Conservation (phyloP, 2,797 vertebrate genomes). For the Zalophus californianus region DNA sequence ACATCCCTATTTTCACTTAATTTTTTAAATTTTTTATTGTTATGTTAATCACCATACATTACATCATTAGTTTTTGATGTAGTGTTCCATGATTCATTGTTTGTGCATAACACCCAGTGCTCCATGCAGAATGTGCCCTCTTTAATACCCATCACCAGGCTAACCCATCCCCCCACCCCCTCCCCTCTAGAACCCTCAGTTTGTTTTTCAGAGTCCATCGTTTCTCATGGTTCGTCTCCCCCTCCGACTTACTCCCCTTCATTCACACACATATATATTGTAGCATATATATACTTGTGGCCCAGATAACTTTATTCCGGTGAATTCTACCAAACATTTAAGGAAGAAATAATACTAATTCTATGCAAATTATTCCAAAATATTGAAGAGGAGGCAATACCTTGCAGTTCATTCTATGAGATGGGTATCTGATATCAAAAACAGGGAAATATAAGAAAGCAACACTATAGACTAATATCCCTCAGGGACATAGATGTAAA, state of each 20-base stretch:
- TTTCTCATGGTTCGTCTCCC: too few species aligned
- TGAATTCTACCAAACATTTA: slow-evolving; percentile 20
- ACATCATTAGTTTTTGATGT: too few species aligned
- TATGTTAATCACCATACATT: too few species aligned
- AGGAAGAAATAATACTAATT: not conserved
- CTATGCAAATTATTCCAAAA: not conserved
- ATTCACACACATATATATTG: not conserved
- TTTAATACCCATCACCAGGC: too few species aligned
- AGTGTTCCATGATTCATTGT: too few species aligned
- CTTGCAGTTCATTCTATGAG: not conserved
- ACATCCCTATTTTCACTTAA: not conserved
- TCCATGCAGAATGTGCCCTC: too few species aligned
- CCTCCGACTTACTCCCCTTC: too few species aligned
- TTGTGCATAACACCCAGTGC: too few species aligned
- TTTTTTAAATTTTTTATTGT: too few species aligned
- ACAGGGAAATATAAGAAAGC: not conserved
- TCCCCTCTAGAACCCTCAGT: too few species aligned
- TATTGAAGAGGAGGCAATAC: not conserved
- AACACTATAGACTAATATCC: not conserved
- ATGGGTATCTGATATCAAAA: not conserved
- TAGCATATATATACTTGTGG: not conserved
- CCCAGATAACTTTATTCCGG: not conserved
- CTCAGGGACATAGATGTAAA: not conserved
- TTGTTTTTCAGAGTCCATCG: too few species aligned
- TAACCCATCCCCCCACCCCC: too few species aligned